These are phyloP conservation scores for Pemphredon lugubris DNA, from an alignment of 2,888 invertebrate species.

Conservation along the genomic window DNA sequence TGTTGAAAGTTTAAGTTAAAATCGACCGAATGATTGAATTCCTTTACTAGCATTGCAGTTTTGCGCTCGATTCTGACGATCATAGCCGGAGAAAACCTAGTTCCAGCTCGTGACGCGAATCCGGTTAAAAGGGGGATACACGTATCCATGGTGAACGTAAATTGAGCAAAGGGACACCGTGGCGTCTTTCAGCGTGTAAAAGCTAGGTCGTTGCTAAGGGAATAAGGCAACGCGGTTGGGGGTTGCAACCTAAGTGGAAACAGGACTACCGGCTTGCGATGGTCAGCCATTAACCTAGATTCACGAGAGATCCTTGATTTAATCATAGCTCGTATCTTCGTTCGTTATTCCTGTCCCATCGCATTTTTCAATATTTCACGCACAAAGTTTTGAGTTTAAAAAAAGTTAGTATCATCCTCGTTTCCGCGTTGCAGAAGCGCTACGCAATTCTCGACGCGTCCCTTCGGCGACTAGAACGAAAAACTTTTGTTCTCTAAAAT, in stretches of 20 bases:
- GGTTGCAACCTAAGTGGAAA: constrained; percentile 51
- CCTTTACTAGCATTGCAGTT: too few relatives aligned
- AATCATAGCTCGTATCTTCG: constrained; percentile 27
- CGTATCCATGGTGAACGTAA: constrained; percentile 35
- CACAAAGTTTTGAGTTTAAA: too few relatives aligned
- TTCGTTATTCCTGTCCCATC: too few relatives aligned
- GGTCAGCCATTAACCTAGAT: constrained; percentile 63
- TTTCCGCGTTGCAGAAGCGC: too few relatives aligned
- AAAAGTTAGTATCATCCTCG: too few relatives aligned
- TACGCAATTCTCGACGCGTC: too few relatives aligned
- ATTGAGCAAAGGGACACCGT: constrained; percentile 63
- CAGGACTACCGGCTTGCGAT: constrained; percentile 38
- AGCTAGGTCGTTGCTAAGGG: constrained; percentile 67
- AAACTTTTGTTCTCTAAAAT: too few relatives aligned
- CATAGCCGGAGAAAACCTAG: neutral
- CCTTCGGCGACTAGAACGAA: too few relatives aligned
- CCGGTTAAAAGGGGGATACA: neutral
- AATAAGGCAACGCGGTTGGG: constrained; percentile 22
- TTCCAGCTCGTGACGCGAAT: constrained; percentile 8
- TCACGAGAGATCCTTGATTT: constrained; percentile 29
- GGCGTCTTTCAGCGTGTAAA: constrained; percentile 63
- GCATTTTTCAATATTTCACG: too few relatives aligned
- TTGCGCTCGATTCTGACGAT: too few relatives aligned
- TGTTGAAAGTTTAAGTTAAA: too few relatives aligned
- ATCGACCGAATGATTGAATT: too few relatives aligned